Base-by-base conservation (phyloP, 2,888 invertebrate genomes). In the Chydorus sphaericus region DNA sequence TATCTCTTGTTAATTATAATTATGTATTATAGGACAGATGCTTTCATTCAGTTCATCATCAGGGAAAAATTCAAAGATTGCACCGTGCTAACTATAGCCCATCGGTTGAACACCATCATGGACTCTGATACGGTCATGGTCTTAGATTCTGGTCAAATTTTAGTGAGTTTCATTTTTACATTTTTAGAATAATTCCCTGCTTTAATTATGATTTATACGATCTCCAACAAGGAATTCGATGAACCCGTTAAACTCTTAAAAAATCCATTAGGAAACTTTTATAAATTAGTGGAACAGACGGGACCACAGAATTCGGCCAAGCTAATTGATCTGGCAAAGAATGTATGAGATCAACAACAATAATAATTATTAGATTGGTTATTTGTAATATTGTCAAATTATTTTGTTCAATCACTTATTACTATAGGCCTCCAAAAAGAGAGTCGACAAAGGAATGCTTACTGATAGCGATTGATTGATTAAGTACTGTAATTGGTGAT, bases 201-300 rank as follows among this genome's bases (percentile, higher is more conserved):
- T 55, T 39, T n/a, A n/a, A n/a, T n/a, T n/a, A n/a, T n/a, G n/a
- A n/a, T n/a, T n/a, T n/a, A n/a, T n/a, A n/a, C n/a, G n/a, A n/a
- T n/a, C n/a, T n/a, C n/a, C n/a, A 51, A 62, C 16, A 59, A 71
- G 57, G 91, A 93, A 68, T 79, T 82, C 44, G 87, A 83, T 8
- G 81, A 83, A 64, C 90, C 93, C 0, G 78, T 78, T 66, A 73
- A 77, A 62, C 66, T 86, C 38, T 65, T 85, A 60, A 73, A 77
- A 20, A 74, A 77, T 62, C 69, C 73, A 61, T 71, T 70, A 2
- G 80, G 82, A 1, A 73, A 76, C 56, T 78, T 86, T 64, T 78
- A 79, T 60, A 70, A 75, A 14, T 70, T 86, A 63, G 81, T 85
- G 1, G 76, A 83, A 39, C 80, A 85, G 65, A 82, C 82, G 0